Base-by-base conservation (phyloP, 2,113 vertebrate species). In the Nycticebus coucang region DNA sequence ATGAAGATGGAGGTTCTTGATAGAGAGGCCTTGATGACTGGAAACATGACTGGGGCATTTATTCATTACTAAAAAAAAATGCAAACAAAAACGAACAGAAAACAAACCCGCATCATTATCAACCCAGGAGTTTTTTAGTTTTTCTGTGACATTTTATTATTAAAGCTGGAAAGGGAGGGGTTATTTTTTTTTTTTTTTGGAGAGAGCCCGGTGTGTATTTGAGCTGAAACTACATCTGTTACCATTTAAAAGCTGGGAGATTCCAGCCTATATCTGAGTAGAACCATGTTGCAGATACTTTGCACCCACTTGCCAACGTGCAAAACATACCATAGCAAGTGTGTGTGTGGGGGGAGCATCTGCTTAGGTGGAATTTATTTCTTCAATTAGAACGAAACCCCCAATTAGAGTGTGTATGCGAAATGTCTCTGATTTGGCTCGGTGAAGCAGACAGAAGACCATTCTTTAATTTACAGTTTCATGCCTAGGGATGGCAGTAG, bases 401-500 rank as follows among this genome's bases (percentile, higher is more conserved):
- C 95, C 96, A 93, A 90, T 98, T 96, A 97, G 91, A 97, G 82
- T 75, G 93, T 93, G 62, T 74, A n/a, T 93, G 94, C 71, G 87
- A 95, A 93, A 93, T 89, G 93, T 64, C 95, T 96, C 86, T 95
- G 95, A 64, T 79, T 97, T 93, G 97, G 94, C 97, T 97, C 95
- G 28, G 82, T 69, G 80, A 84, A 95, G 95, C 93, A 88, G 78
- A 93, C 77, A 96, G 24, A 93, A 96, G 93, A 89, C 96, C 80
- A 62, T 97, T 96, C 95, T 97, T 97, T 93, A 97, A 98, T 97
- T 97, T 98, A 98, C 97, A 97, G 93, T 95, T 96, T 97, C 93
- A 96, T 78, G 96, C 97, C 97, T 95, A 96, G 83, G 97, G 97
- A 98, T 98, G 97, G 97, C 97, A 97, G 97, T 92, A 97, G 94